A percentile compares a stretch with the other conserved stretches of the same genome.
Conservation (phyloP, 2,113 vertebrate species). For the Ptilorrhoa leucosticta region DNA sequence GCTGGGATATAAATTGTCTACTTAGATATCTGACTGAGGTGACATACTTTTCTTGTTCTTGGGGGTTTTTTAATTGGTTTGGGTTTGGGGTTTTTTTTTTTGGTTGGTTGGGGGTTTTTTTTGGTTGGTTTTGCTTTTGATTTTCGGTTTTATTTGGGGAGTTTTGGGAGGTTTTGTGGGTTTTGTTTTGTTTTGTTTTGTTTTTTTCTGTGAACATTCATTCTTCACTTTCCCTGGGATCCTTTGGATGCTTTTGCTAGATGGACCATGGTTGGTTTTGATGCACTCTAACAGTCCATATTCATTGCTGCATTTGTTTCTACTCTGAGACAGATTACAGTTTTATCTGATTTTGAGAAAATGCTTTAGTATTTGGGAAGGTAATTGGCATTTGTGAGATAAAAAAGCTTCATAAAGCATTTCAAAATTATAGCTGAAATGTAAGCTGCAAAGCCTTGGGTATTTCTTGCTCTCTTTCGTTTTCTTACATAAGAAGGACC, state of each 20-base stretch:
- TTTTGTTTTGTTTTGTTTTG: too few relatives aligned
- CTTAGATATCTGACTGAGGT: neutral
- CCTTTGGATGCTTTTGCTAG: neutral
- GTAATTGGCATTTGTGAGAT: neutral
- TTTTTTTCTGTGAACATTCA: neutral
- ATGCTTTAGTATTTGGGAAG: neutral
- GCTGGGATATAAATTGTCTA: neutral
- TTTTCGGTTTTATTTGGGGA: neutral
- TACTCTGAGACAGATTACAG: neutral
- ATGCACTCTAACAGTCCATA: neutral
- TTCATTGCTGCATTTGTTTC: neutral
- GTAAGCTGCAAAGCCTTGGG: neutral
- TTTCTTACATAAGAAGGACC: neutral
- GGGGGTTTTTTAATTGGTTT: rapidly evolving
- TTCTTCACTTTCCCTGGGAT: neutral
- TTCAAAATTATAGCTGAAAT: neutral
- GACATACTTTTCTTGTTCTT: neutral
- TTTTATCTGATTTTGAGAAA: neutral
- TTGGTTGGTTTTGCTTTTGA: neutral
- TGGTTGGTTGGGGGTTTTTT: neutral
- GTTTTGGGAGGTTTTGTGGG: neutral
- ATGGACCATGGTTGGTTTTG: neutral
- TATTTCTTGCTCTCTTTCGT: neutral
- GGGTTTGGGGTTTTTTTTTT: rapidly evolving
- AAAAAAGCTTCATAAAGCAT: neutral